Base-by-base conservation (phyloP, 2,797 vertebrate genomes). In the Halcyon chelicuti region DNA sequence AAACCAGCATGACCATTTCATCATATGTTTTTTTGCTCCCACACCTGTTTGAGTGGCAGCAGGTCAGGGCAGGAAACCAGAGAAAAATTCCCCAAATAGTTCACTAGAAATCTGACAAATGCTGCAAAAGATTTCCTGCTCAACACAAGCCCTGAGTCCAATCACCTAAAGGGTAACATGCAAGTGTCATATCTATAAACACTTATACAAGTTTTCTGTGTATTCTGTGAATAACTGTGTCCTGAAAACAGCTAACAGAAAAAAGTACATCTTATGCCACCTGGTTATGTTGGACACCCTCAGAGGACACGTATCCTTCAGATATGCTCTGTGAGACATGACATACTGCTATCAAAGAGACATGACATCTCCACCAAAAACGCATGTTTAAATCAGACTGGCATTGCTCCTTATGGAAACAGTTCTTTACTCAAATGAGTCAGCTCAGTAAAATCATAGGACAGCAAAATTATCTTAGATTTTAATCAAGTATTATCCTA, bases 341-440 rank as follows among this genome's bases (percentile, higher is more conserved):
- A 37, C 37, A 5, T 0, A 26, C 77, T 21, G 70, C 66, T 66
- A 39, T 12, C 37, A 39, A 39, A 39, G 37, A 39, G 37, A 11
- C 37, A 39, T 39, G 11, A 39, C 49, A 14, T 1, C 42, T 66
- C 68, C 20, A 68, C 57, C 74, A 68, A 58, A 35, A 81, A 25
- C 0, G 0, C 15, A 9, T 1, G 2, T 25, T 46, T 5, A 8
- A 13, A 18, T 2, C 9, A 35, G 39, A 55, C 5, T 46, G 42
- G 6, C 20, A 7, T 13, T 2, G n/a, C 40, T 54, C 29, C 44
- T 18, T 12, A 20, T 7, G 29, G 31, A 6, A 46, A 22, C 29
- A 46, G 5, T 29, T 51, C 18, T 33, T 33, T 28, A 37, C 15
- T 28, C 35, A 51, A 60, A 9, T 35, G 21, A 46, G 20, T 25